Evolutionary conservation across 2,888 invertebrate species (phyloP), one percentile per base, ranked within the genome.

Genomic region (Halocaridina rubra): DNA sequence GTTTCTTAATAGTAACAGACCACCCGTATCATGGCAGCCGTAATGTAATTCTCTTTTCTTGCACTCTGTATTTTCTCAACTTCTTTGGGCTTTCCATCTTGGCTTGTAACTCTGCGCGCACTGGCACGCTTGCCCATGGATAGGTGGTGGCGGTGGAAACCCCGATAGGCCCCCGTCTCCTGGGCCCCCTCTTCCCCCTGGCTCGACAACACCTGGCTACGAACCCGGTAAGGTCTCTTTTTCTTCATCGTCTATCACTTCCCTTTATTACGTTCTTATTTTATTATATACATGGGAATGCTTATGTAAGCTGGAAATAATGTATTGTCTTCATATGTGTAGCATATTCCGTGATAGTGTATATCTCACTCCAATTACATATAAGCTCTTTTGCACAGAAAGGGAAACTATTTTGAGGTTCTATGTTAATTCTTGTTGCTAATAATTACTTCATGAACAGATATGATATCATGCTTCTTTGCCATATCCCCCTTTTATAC

Each of bases 201-300:
- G 67, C 61, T 53, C 81, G 39, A 81, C 81, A 71, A 69, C 67
- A 29, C 61, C 79, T 13, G 53, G 75, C 32, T 75, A 75, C 24
- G 67, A 75, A 64, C 81, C 81, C 81, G 81, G 81, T 81, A 81
- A 81, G 81, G 64, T 81, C 67, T 76, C 81, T 53, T 75, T 81
- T 81, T 81, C 81, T 81, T 75, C 72, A 24, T 74, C 33, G 33
- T 46, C 46, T 22, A 27, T 39, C 16, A 27, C 33, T 5, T 39
- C 46, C 46, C 72, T 46, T 22, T 74, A 33, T 74, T n/a, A n/a
- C n/a, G n/a, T n/a, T n/a, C n/a, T n/a, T n/a, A n/a, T n/a, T n/a
- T n/a, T n/a, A n/a, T n/a, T n/a, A n/a, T n/a, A n/a, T n/a, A n/a
- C n/a, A 24, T 39, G 46, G 72, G 39, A 74, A 46, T 74, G n/a